Conservation (phyloP, 2,113 vertebrate genomes). For the Chloropsis cyanopogon region DNA sequence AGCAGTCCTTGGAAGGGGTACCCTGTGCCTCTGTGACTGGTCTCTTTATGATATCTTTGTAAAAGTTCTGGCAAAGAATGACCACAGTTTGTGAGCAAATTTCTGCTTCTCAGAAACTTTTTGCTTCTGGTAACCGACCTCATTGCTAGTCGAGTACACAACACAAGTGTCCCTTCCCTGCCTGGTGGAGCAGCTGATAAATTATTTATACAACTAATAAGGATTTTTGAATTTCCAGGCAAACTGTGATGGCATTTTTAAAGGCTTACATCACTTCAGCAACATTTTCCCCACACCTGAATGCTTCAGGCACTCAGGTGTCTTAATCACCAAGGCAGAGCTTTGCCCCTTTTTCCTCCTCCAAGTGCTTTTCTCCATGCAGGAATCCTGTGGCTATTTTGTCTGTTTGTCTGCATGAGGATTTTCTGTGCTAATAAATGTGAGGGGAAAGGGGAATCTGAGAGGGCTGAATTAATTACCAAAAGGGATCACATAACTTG, state of each 20-base stretch:
- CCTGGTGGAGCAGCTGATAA: slow-evolving; percentile 55
- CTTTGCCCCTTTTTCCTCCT: neutral
- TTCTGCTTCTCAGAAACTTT: neutral
- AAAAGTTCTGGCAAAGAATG: slow-evolving; percentile 29
- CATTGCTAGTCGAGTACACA: slow-evolving; percentile 10
- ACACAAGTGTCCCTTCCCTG: slow-evolving; percentile 53
- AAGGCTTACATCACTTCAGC: slow-evolving; percentile 31
- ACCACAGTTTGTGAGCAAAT: neutral
- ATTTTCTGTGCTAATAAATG: slow-evolving; percentile 30
- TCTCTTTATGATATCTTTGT: slow-evolving; percentile 32
- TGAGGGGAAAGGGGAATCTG: slow-evolving; percentile 15
- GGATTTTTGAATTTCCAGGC: slow-evolving; percentile 58
- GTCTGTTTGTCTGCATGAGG: slow-evolving; percentile 17
- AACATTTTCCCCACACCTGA: slow-evolving; percentile 70
- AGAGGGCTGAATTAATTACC: slow-evolving; percentile 45
- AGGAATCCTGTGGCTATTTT: slow-evolving; percentile 56
- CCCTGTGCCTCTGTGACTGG: neutral
- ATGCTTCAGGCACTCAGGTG: slow-evolving; percentile 73
- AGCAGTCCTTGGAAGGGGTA: slow-evolving; percentile 14
- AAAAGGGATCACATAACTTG: slow-evolving; percentile 9
- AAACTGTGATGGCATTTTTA: slow-evolving; percentile 45
- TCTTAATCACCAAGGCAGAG: slow-evolving; percentile 29
- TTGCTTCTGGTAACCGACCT: neutral
- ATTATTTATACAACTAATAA: slow-evolving; percentile 67
- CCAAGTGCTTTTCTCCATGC: slow-evolving; percentile 29